Evolutionary conservation across 2,888 invertebrate species (phyloP), one percentile per base, ranked within the genome.

Genomic region (Drosophila setosimentum): DNA sequence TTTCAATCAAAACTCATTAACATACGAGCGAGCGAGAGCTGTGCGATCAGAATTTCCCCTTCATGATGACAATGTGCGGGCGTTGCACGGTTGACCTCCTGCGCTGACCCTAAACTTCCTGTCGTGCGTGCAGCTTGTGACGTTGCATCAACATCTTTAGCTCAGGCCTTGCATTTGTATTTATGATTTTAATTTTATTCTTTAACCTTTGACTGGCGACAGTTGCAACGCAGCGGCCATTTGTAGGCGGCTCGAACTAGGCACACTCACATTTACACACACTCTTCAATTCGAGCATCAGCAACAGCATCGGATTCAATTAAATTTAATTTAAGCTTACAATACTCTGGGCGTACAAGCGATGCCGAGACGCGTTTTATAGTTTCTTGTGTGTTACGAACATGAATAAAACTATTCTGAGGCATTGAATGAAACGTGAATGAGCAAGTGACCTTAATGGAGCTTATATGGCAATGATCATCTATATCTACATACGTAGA

Each of bases 241-340:
- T 57, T 66, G 80, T 73, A 63, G 73, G 68, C 64, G 80, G 73
- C 54, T 55, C 68, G 78, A 65, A 74, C 84, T 87, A 84, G 79
- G 76, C 74, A 67, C 63, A 37, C 21, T 37, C 11, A 11, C 42
- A 42, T 42, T 42, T 42, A 11, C 7, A 45, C 51, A 53, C 49
- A 71, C 40, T 30, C 68, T 72, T 55, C 63, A 75, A 69, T 62
- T 51, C 40, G 54, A 68, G 65, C 70, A 71, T 54, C 70, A 74
- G 55, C 69, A 48, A 70, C 76, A 86, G 76, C 82, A 87, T 82
- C 90, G 84, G 86, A 89, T 91, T 91, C 91, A 91, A 91, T 91
- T 91, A 91, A 91, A 91, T 91, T 91, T 91, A 91, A 91, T 91
- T 91, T 91, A 91, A 86, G 89, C 91, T 91, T 87, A 85, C 90